A percentile compares a stretch with the other conserved stretches of the same genome.
Evolutionary conservation across 2,113 vertebrate species (phyloP).

Genomic region (Pseudolaguvia tuberculata): DNA sequence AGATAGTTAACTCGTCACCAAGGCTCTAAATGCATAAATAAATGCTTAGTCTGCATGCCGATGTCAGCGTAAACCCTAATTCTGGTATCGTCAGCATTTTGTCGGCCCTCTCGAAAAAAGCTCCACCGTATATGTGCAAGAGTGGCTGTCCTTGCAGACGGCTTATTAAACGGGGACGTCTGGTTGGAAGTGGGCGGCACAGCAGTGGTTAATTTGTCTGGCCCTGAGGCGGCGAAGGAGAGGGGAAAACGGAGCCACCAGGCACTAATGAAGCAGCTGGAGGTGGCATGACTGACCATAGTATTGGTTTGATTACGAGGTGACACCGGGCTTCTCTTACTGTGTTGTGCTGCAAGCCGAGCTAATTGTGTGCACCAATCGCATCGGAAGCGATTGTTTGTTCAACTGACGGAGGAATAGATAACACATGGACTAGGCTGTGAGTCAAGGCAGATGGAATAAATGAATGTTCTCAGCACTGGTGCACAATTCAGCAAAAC

Average conservation of each 20-base stretch:
- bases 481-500: conserved; percentile 11
- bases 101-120: not conserved
- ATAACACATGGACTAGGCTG: conserved; percentile 9
- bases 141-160: conserved; percentile 23
- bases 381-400: conserved; percentile 23
- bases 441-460: conserved; percentile 2
- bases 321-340: conserved; percentile 21
- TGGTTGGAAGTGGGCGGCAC: conserved; percentile 26
- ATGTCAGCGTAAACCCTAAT: conserved; percentile 2
- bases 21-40: not conserved
- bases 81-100: not conserved
- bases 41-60: not conserved
- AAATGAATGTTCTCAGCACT: conserved; percentile 19
- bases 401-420: conserved; percentile 13
- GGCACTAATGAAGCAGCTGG: conserved; percentile 47
- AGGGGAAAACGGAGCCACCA: conserved; percentile 39
- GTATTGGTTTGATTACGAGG: conserved; percentile 49
- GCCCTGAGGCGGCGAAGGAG: conserved; percentile 30
- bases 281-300: conserved; percentile 52
- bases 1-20: not conserved
- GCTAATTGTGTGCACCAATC: conserved; percentile 33
- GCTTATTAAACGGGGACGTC: conserved; percentile 31
- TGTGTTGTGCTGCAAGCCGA: conserved; percentile 40
- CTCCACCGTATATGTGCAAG: conserved; percentile 18
- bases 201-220: conserved; percentile 47